phyloP scores from a whole-genome alignment of 2,797 vertebrate species.

The Myripristis murdjan region DNA sequence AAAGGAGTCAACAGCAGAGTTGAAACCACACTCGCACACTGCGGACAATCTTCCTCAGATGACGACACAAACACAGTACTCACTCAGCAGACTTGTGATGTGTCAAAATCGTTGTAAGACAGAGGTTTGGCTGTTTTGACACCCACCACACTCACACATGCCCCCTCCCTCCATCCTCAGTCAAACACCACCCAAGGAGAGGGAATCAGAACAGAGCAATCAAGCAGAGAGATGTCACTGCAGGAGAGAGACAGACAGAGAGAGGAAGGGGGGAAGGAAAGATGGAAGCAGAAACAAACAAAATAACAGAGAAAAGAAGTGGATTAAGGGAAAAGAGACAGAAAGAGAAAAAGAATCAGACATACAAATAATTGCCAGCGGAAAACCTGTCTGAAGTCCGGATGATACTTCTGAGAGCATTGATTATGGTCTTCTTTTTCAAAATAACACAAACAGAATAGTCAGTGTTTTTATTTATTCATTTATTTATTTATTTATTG shows the following conservation, averaged over 20 bases:
- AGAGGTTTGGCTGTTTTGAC: conserved; percentile 65
- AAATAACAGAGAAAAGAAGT: conserved; percentile 32
- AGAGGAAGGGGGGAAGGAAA: neutral
- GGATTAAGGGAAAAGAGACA: conserved; percentile 42
- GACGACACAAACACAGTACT: conserved; percentile 41
- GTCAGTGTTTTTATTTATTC: too few relatives aligned
- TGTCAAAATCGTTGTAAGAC: conserved; percentile 67
- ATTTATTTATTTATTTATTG: too few relatives aligned
- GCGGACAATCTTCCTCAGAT: conserved; percentile 34
- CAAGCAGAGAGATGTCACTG: conserved; percentile 73
- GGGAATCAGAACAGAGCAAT: conserved; percentile 77
- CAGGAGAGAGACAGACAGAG: conserved; percentile 63
- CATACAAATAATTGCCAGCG: conserved; percentile 14
- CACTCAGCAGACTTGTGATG: conserved; percentile 59
- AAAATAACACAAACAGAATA: conserved; percentile 22
- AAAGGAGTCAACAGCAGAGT: conserved; percentile 26
- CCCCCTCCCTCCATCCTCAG: conserved; percentile 23
- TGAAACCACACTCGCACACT: conserved; percentile 32
- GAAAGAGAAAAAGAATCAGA: conserved; percentile 29
- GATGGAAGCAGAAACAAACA: conserved; percentile 36
- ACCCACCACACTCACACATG: conserved; percentile 34
- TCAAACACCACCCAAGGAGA: conserved; percentile 71
- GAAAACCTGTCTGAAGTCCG: conserved; percentile 19
- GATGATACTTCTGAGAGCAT: conserved; percentile 47
- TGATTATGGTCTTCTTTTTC: conserved; percentile 41